A percentile compares a stretch with the other conserved stretches of the same genome.
phyloP scores from a whole-genome alignment of 37 sponge, comb jelly and placozoan species.

The Agelas oroides region DNA sequence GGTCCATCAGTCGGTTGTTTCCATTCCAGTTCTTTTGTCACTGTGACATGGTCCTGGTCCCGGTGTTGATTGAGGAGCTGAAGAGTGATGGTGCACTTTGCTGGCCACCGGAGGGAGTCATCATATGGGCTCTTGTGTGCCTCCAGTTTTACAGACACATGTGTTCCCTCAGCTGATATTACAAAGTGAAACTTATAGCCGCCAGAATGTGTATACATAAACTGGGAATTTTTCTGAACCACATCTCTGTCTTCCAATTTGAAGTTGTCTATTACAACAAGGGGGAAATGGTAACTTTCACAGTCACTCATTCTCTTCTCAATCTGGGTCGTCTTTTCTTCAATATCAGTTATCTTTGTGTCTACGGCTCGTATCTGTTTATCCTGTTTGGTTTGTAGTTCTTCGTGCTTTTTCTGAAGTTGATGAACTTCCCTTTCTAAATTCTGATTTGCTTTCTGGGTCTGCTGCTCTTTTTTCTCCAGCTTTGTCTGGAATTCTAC shows the following conservation, averaged over 20 bases:
- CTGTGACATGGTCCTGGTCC: neutral
- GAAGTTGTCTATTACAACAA: neutral
- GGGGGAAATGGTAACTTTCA: neutral
- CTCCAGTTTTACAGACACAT: neutral
- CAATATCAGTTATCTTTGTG: no score
- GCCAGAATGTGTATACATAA: neutral
- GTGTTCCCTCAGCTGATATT: neutral
- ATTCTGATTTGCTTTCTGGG: no score
- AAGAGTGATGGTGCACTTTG: neutral
- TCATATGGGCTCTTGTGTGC: neutral
- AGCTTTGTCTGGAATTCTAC: no score
- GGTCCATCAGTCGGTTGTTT: no score
- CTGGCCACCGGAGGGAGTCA: neutral
- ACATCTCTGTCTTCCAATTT: neutral
- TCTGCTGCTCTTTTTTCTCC: no score
- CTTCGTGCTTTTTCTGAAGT: no score
- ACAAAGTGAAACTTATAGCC: neutral
- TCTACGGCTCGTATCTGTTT: no score
- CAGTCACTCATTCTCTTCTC: no score
- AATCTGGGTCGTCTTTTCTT: no score
- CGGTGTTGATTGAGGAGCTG: slow-evolving; percentile 3
- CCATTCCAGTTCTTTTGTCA: no score
- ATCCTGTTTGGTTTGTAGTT: no score
- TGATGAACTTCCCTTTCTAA: no score
- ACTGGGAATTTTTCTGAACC: neutral